A percentile compares a stretch with the other conserved stretches of the same genome.
Conservation (phyloP, 2,888 invertebrate species). For the Athetis lepigone region DNA sequence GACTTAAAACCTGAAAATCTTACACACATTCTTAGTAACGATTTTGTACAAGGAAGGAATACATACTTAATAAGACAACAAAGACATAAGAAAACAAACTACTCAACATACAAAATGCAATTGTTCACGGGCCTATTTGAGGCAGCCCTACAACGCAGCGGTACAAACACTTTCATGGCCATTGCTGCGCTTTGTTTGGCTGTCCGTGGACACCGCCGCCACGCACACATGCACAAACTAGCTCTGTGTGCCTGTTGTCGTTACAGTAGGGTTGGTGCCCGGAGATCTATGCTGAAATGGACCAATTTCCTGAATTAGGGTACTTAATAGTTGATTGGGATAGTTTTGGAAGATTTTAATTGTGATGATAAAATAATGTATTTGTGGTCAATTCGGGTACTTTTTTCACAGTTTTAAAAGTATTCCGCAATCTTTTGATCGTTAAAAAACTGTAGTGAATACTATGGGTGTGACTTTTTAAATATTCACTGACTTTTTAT, state of each 20-base stretch:
- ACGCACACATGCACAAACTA: slow-evolving; percentile 57
- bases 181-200: slow-evolving; percentile 81
- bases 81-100: neutral
- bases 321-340: neutral
- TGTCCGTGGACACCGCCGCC: slow-evolving; percentile 75
- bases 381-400: no score
- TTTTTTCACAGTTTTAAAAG: no score
- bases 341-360: neutral
- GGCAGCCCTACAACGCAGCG: slow-evolving; percentile 59
- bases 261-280: slow-evolving; percentile 38
- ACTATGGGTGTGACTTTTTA: neutral
- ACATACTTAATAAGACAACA: no score
- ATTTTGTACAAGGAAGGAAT: no score
- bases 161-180: slow-evolving; percentile 83
- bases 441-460: no score
- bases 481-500: no score
- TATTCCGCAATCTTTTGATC: no score
- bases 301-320: neutral
- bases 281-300: neutral
- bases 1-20: no score
- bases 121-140: neutral
- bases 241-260: slow-evolving; percentile 5
- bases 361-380: neutral
- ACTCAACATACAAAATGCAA: neutral
- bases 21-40: no score